Evolutionary conservation across 1,140 invertebrate species (phyloP), one percentile per base, ranked within the genome.

Genomic region (Drosophila obscura): DNA sequence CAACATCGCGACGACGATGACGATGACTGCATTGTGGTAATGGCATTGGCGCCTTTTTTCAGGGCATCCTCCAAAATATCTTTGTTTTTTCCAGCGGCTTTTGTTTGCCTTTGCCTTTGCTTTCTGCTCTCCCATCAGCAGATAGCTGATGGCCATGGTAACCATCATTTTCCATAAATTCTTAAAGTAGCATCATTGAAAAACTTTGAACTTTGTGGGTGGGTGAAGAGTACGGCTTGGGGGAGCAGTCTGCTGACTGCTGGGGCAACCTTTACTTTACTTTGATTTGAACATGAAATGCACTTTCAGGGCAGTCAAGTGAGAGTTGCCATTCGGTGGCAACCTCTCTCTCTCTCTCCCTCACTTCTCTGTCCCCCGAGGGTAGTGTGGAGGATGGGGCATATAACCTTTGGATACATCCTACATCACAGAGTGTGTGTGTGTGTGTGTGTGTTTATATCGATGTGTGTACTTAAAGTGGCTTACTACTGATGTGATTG

Each of bases 231-330:
- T 28, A 16, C 49, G n/a, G 28, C 8, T 7, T 5, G 11, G 19
- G 26, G 62, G 16, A 8, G 24, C 11, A 39, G 26, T 31, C 22
- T 28, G 24, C 15, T 66, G 65, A 13, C 39, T 68, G 65, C 26
- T 28, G 66, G 35, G 35, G 64, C 67, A 71, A 71, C 67, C 67
- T 71, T 69, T 71, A 58, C 65, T 71, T 71, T 69, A 71, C 67
- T 71, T 71, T 71, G 67, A 71, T 71, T 71, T 58, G 64, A 71
- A 71, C 67, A 71, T 71, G 64, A 71, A 71, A 71, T 71, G 67
- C 67, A 71, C 67, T 71, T 71, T 58, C 67, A 57, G 65, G 65
- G 67, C 67, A 71, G 67, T 71, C 67, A 71, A 71, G 67, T 69
- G 67, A 71, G 67, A 71, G 67, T 71, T 71, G 67, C 67, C 67